phyloP scores from a whole-genome alignment of 1,140 invertebrate species.

The Brachionus rubens region DNA sequence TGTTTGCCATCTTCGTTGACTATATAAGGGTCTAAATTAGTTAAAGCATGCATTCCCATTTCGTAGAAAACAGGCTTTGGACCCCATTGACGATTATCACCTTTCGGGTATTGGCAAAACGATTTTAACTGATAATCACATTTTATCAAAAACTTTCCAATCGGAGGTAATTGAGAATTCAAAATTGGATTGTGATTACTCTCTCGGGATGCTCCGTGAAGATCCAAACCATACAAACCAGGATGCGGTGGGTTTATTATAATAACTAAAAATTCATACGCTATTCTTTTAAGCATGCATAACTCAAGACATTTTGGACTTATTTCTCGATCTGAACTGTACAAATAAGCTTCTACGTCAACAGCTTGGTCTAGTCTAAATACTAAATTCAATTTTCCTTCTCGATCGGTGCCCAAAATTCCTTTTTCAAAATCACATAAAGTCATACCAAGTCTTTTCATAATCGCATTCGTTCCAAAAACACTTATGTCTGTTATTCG shows the following conservation, averaged over 20 bases:
- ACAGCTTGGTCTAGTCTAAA: conserved; percentile 21
- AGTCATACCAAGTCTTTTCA: conserved; percentile 6
- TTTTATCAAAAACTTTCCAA: conserved; percentile 41
- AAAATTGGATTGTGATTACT: not conserved
- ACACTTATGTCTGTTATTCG: conserved; percentile 33
- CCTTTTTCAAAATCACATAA: conserved; percentile 25
- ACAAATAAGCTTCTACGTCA: conserved; percentile 34
- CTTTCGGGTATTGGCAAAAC: conserved; percentile 22
- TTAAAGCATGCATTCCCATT: conserved; percentile 30
- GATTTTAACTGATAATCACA: conserved; percentile 32
- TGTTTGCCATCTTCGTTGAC: conserved; percentile 42
- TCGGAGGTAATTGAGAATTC: conserved; percentile 1
- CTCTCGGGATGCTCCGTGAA: not conserved
- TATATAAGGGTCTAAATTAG: conserved; percentile 28
- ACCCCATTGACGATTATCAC: conserved; percentile 36
- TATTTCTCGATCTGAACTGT: conserved; percentile 23
- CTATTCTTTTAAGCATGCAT: conserved; percentile 16
- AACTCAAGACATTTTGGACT: conserved; percentile 43
- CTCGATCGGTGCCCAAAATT: conserved; percentile 37
- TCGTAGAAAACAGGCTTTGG: conserved; percentile 38
- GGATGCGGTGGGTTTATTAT: conserved; percentile 36
- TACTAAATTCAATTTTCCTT: conserved; percentile 36
- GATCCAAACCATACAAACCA: conserved; percentile 29
- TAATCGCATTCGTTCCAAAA: conserved; percentile 13
- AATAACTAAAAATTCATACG: conserved; percentile 35